These are phyloP conservation scores for Volucella zonaria DNA, from an alignment of 2,888 invertebrate genomes.

Conservation along the genomic window DNA sequence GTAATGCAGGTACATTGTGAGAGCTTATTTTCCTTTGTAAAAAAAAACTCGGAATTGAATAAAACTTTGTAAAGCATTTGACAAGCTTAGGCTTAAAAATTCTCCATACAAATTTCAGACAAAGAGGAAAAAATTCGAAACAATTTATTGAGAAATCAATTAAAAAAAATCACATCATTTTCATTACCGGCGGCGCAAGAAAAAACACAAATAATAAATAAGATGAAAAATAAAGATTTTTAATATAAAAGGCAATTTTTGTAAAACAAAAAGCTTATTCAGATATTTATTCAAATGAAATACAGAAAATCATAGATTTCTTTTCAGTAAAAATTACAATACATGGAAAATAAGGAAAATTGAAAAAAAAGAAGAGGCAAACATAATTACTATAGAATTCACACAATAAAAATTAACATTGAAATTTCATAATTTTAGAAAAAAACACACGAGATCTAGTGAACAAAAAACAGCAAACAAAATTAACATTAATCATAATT, in stretches of 20 bases:
- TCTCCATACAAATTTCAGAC: conserved; percentile 41
- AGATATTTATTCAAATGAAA: conserved; percentile 22
- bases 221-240: conserved; percentile 13
- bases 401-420: conserved; percentile 60
- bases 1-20: conserved; percentile 47
- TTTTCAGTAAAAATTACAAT: conserved; percentile 50
- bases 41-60: conserved; percentile 18
- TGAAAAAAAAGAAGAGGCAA: conserved; percentile 41
- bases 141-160: conserved; percentile 24
- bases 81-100: conserved; percentile 39
- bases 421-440: conserved; percentile 47
- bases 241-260: conserved; percentile 14
- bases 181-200: conserved; percentile 50
- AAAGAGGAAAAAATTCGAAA: conserved; percentile 43
- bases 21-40: conserved; percentile 50
- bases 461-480: conserved; percentile 61
- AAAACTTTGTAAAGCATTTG: conserved; percentile 70
- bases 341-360: conserved; percentile 51
- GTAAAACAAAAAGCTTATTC: conserved; percentile 41
- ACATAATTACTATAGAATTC: conserved; percentile 37
- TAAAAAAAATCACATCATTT: conserved; percentile 56
- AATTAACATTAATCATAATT: conserved; percentile 35
- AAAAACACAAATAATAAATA: conserved; percentile 42
- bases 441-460: conserved; percentile 70
- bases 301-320: conserved; percentile 50